phyloP scores from a whole-genome alignment of 2,113 vertebrate genomes.

The Mugil cephalus region DNA sequence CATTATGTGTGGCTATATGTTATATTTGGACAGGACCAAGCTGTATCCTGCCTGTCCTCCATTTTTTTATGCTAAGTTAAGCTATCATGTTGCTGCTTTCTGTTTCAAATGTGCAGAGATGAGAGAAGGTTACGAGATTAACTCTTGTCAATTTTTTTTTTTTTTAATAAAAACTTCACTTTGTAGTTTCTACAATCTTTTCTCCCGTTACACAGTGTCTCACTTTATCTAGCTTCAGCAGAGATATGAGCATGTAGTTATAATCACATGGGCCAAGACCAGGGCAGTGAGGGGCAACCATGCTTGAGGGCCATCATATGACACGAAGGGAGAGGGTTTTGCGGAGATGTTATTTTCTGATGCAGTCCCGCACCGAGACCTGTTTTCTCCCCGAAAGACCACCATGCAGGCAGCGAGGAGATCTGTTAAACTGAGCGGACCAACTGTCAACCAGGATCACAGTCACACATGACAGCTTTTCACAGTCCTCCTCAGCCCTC shows the following conservation, averaged over 20 bases:
- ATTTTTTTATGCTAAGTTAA: not conserved
- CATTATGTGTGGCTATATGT: not conserved
- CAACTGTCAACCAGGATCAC: conserved; percentile 79
- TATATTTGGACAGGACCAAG: not conserved
- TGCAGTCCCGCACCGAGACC: conserved; percentile 66
- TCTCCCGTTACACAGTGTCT: conserved; percentile 21
- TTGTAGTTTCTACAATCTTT: conserved; percentile 5
- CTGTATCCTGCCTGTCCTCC: not conserved
- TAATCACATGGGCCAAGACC: conserved; percentile 68
- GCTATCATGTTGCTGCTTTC: not conserved
- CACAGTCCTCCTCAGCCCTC: conserved; percentile 51
- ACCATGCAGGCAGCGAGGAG: conserved; percentile 77
- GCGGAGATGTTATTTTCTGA: conserved; percentile 68
- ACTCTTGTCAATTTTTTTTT: conserved; percentile 1
- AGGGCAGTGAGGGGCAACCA: conserved; percentile 64
- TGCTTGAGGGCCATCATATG: conserved; percentile 73
- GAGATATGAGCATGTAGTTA: conserved; percentile 40
- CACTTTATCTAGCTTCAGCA: conserved; percentile 38
- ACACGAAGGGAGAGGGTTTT: conserved; percentile 45
- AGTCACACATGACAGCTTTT: conserved; percentile 79
- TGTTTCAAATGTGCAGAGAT: not conserved
- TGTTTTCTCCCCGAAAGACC: conserved; percentile 76
- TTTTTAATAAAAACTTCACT: conserved; percentile 21
- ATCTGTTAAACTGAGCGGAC: conserved; percentile 81
- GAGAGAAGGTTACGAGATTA: not conserved